phyloP scores from a whole-genome alignment of 2,113 vertebrate species.

The Pycnonotus jocosus region DNA sequence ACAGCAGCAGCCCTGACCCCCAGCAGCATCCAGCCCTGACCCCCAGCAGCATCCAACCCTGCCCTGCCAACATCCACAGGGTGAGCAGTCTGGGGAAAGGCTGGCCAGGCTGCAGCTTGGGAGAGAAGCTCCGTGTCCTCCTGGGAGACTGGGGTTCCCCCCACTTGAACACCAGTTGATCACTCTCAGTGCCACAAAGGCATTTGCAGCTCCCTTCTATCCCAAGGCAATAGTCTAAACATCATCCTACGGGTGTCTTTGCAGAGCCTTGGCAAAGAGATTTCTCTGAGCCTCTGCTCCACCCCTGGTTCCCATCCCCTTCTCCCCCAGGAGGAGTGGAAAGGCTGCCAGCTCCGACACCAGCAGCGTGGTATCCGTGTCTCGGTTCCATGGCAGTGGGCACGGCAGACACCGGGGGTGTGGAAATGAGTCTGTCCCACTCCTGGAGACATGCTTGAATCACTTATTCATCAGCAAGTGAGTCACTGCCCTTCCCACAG shows the following conservation, averaged over 20 bases:
- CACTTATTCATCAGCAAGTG: not conserved
- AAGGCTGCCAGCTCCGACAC: not conserved
- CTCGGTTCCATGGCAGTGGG: not conserved
- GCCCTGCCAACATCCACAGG: not conserved
- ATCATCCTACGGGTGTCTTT: not conserved
- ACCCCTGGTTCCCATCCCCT: not conserved
- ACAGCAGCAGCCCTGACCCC: fast-evolving
- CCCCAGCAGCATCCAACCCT: not conserved
- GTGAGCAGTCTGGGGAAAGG: fast-evolving
- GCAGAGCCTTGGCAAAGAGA: not conserved
- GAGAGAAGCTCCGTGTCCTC: not conserved
- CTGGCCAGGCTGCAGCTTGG: not conserved
- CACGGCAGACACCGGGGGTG: not conserved
- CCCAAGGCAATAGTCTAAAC: not conserved
- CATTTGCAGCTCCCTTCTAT: not conserved
- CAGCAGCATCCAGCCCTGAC: not conserved
- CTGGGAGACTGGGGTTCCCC: not conserved
- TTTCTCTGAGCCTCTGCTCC: not conserved
- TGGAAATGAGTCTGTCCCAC: not conserved
- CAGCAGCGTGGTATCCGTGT: fast-evolving
- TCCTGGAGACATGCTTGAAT: not conserved
- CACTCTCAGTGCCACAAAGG: not conserved
- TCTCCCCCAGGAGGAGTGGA: not conserved
- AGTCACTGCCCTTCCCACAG: slow-evolving; percentile 18
- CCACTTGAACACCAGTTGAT: fast-evolving